Percentiles rank a stretch among this genome's conserved stretches.
phyloP scores from a whole-genome alignment of 2,797 vertebrate genomes.

The Thalassophryne amazonica region DNA sequence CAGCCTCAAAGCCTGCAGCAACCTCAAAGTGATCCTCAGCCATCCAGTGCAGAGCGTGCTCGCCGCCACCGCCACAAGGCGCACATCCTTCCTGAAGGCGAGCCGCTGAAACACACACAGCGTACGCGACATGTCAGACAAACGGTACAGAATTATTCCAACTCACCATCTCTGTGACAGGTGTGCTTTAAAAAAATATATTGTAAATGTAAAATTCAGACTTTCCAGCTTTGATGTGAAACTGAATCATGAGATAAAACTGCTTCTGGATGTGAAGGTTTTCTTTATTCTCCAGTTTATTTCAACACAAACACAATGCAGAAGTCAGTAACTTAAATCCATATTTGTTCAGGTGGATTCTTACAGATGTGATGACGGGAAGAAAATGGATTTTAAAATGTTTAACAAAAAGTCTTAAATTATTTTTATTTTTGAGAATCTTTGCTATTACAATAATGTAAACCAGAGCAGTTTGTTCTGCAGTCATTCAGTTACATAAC shows the following conservation, averaged over 20 bases:
- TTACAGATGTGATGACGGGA: conserved; percentile 9
- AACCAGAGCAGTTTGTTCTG: not conserved
- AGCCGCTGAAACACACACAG: conserved; percentile 4
- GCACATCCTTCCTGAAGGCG: not conserved
- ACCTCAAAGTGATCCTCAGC: conserved; percentile 21
- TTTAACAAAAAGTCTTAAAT: not conserved
- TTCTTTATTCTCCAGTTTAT: conserved; percentile 11
- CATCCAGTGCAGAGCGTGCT: conserved; percentile 13
- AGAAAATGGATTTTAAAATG: not conserved
- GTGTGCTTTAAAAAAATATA: too few relatives aligned
- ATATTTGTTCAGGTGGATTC: not conserved
- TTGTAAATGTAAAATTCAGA: too few relatives aligned
- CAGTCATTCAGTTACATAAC: too few relatives aligned
- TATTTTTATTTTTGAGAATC: not conserved
- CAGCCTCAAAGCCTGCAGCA: conserved; percentile 35
- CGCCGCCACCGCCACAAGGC: conserved; percentile 16
- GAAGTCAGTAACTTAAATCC: not conserved
- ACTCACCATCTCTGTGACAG: too few relatives aligned
- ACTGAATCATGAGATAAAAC: too few relatives aligned
- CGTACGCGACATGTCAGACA: not conserved
- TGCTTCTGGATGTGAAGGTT: conserved; percentile 22
- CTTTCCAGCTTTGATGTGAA: too few relatives aligned
- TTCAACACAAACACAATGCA: not conserved
- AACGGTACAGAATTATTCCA: not conserved
- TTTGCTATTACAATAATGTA: conserved; percentile 2